phyloP scores from a whole-genome alignment of 2,888 invertebrate genomes.

The Sericinus montela region DNA sequence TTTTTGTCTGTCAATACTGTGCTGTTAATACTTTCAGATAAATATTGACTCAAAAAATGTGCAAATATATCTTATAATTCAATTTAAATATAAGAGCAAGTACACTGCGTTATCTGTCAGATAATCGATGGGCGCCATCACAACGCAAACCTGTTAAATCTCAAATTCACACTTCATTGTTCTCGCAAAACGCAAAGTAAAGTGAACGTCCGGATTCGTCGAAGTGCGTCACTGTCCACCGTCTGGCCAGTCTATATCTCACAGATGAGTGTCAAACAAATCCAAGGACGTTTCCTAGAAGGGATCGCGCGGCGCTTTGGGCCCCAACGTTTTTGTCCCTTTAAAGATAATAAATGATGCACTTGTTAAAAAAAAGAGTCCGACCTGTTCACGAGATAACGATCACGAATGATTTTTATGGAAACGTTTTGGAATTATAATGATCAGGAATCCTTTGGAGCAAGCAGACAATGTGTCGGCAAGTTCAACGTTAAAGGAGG shows the following conservation, averaged over 20 bases:
- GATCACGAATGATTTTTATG: slow-evolving; percentile 76
- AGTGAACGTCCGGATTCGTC: slow-evolving; percentile 49
- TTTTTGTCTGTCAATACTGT: too few relatives aligned
- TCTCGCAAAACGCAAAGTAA: slow-evolving; percentile 36
- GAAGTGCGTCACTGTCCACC: slow-evolving; percentile 49
- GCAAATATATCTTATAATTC: too few relatives aligned
- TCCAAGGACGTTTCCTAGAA: slow-evolving; percentile 70
- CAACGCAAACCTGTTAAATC: slow-evolving; percentile 39
- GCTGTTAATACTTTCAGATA: too few relatives aligned
- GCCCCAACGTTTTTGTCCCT: slow-evolving; percentile 67
- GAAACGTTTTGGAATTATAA: slow-evolving; percentile 76
- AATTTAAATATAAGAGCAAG: neutral
- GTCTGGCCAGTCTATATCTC: slow-evolving; percentile 67
- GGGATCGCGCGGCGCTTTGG: slow-evolving; percentile 74
- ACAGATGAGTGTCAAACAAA: slow-evolving; percentile 75
- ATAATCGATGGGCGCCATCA: slow-evolving; percentile 37
- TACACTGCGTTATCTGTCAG: slow-evolving; percentile 19
- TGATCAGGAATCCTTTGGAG: slow-evolving; percentile 72
- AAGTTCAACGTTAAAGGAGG: slow-evolving; percentile 39
- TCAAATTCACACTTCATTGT: slow-evolving; percentile 68
- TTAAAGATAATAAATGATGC: slow-evolving; percentile 77
- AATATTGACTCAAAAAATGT: too few relatives aligned
- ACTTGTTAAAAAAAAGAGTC: slow-evolving; percentile 64
- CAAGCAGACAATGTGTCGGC: slow-evolving; percentile 76
- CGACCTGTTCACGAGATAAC: slow-evolving; percentile 76